phyloP scores from a whole-genome alignment of 2,888 invertebrate genomes.

The Endomychus coccineus region DNA sequence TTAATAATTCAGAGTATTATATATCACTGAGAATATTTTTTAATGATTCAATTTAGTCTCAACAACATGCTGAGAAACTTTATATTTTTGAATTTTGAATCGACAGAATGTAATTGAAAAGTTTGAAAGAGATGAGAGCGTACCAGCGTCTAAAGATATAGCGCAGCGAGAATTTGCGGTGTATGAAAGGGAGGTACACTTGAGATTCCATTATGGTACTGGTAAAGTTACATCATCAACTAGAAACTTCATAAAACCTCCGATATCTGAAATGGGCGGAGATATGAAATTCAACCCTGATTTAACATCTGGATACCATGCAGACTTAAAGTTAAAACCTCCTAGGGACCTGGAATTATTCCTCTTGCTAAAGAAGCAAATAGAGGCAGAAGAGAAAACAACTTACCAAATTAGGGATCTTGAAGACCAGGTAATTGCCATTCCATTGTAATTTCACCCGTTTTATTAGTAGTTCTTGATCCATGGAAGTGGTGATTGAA shows the following conservation, averaged over 20 bases:
- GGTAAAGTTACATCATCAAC: conserved; percentile 56
- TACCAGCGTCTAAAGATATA: conserved; percentile 56
- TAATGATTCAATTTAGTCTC: too few relatives aligned
- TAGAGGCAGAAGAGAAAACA: conserved; percentile 54
- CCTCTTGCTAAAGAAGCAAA: conserved; percentile 53
- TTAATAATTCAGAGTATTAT: too few relatives aligned
- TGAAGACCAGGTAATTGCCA: conserved; percentile 39
- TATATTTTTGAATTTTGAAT: too few relatives aligned
- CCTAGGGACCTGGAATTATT: conserved; percentile 59
- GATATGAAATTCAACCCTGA: conserved; percentile 57
- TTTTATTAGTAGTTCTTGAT: too few relatives aligned
- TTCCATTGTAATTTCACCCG: too few relatives aligned
- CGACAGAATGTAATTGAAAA: conserved; percentile 54
- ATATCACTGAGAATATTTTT: too few relatives aligned
- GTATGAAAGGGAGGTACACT: conserved; percentile 51
- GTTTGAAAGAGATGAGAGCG: conserved; percentile 50
- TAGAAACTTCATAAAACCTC: conserved; percentile 60
- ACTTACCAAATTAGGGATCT: conserved; percentile 49
- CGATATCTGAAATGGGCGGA: conserved; percentile 62
- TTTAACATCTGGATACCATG: conserved; percentile 59
- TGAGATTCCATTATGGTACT: conserved; percentile 58
- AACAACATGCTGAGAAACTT: too few relatives aligned
- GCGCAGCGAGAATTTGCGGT: conserved; percentile 59
- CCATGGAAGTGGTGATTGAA: too few relatives aligned
- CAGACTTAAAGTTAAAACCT: conserved; percentile 52